These are phyloP conservation scores for Bolinopsis microptera DNA, from an alignment of 37 sponge, comb jelly and placozoan species.

Conservation along the genomic window DNA sequence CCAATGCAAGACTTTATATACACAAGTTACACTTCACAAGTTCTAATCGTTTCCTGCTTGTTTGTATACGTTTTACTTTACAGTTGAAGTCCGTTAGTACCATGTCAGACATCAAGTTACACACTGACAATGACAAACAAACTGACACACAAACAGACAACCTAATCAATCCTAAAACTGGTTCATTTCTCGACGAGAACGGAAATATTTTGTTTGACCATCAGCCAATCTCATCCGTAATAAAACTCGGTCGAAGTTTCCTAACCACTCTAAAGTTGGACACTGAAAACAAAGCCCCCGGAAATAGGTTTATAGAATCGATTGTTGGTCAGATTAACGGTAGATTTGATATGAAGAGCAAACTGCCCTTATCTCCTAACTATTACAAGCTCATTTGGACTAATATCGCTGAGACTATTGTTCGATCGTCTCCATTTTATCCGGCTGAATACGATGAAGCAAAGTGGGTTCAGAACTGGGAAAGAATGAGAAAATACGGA, in stretches of 20 bases:
- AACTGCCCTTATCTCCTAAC: conserved; percentile 36
- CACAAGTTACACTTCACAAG: background rate
- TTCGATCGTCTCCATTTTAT: background rate
- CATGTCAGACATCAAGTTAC: background rate
- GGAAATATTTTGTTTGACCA: conserved; percentile 4
- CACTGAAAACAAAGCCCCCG: background rate
- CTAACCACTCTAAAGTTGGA: background rate
- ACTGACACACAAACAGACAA: background rate
- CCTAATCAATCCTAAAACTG: background rate
- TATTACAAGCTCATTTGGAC: conserved; percentile 11
- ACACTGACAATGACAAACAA: no score
- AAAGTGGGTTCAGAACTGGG: background rate
- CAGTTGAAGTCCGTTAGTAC: background rate
- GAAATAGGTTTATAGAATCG: background rate
- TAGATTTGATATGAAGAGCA: background rate
- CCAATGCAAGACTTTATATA: background rate
- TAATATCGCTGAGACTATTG: background rate
- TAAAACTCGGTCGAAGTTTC: background rate
- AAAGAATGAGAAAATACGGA: background rate
- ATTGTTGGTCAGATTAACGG: background rate
- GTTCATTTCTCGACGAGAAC: background rate
- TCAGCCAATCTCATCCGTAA: background rate
- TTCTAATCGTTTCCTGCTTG: background rate
- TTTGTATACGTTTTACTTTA: background rate
- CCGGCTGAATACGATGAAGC: background rate